phyloP scores from a whole-genome alignment of 2,113 vertebrate species.

The Miniopterus natalensis region DNA sequence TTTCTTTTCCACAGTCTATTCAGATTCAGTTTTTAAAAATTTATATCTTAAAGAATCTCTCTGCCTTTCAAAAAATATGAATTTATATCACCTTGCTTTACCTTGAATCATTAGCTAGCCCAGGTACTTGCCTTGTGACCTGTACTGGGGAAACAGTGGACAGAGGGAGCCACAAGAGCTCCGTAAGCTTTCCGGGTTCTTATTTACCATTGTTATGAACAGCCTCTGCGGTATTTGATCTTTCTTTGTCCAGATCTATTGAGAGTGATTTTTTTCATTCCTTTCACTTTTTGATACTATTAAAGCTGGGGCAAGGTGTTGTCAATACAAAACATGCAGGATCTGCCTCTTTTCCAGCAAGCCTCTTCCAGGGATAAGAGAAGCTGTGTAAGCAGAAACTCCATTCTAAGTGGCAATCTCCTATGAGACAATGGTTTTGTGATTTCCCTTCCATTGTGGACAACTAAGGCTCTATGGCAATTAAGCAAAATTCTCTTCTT shows the following conservation, averaged over 20 bases:
- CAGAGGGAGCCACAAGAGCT: background rate
- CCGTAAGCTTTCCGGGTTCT: background rate
- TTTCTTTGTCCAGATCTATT: background rate
- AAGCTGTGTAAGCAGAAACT: background rate
- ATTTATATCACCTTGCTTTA: background rate
- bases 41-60: background rate
- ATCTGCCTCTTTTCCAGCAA: background rate
- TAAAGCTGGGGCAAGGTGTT: background rate
- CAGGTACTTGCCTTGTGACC: background rate
- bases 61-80: background rate
- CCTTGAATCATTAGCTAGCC: background rate
- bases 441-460: background rate
- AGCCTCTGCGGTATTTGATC: background rate
- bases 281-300: background rate
- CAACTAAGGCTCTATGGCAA: background rate
- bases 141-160: background rate
- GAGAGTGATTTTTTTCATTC: conserved; percentile 10
- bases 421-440: background rate
- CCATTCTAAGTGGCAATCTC: background rate
- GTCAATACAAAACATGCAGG: background rate
- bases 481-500: background rate
- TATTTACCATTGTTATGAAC: background rate
- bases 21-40: background rate
- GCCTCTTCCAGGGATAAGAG: background rate
- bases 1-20: background rate